phyloP scores from a whole-genome alignment of 2,797 vertebrate species.

The Sebastes minor region DNA sequence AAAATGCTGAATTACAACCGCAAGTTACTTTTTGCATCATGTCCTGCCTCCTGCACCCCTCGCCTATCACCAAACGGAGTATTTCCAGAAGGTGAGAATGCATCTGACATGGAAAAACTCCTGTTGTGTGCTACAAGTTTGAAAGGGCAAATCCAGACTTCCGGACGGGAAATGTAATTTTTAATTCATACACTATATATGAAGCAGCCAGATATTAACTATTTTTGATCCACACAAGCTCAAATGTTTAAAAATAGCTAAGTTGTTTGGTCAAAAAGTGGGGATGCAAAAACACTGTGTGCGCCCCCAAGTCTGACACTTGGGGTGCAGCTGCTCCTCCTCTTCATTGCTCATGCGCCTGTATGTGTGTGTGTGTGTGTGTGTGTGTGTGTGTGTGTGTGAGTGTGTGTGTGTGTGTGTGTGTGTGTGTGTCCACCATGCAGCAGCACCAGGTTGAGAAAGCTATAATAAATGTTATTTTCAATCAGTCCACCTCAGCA shows the following conservation, averaged over 20 bases:
- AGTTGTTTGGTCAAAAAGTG: too few relatives aligned
- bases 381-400: not conserved
- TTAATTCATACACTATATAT: not conserved
- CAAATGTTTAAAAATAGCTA: not conserved
- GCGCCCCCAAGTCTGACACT: not conserved
- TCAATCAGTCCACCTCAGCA: conserved; percentile 48
- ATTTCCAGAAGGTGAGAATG: not conserved
- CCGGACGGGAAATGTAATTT: not conserved
- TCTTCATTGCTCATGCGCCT: not conserved
- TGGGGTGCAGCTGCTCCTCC: not conserved
- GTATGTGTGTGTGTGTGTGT: not conserved
- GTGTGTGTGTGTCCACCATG: not conserved
- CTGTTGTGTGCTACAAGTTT: not conserved
- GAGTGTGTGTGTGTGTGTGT: not conserved
- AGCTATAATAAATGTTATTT: conserved; percentile 46
- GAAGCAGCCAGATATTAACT: not conserved
- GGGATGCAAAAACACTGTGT: not conserved
- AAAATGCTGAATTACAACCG: not conserved
- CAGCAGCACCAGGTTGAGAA: conserved; percentile 3
- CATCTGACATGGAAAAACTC: not conserved
- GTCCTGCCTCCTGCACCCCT: not conserved
- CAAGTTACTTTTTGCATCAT: not conserved
- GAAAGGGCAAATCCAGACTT: too few relatives aligned
- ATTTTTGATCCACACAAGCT: not conserved
- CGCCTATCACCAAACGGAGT: not conserved